Percentiles rank a stretch among this genome's conserved stretches.
phyloP scores from a whole-genome alignment of 2,888 invertebrate species.

The Caenorhabditis sulstoni region DNA sequence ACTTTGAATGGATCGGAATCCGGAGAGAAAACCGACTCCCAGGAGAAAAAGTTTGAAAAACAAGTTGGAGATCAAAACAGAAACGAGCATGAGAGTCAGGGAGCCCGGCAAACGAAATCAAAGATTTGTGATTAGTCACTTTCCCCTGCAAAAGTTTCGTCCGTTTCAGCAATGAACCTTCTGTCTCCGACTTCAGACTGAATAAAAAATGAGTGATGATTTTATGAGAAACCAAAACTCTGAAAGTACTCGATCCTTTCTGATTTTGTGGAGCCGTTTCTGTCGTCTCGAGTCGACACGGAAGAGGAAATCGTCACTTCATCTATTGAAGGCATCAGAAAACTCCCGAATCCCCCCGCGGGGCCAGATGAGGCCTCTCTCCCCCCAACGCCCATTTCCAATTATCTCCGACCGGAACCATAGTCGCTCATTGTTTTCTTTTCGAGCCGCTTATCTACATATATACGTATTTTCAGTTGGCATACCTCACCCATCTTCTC shows the following conservation, averaged over 20 bases:
- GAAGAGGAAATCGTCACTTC: too few species aligned
- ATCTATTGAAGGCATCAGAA: too few species aligned
- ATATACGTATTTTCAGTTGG: not conserved
- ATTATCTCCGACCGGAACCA: constrained; percentile 15
- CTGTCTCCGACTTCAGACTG: too few species aligned
- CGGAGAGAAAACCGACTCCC: not conserved
- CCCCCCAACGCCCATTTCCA: constrained; percentile 10
- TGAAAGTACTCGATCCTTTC: too few species aligned
- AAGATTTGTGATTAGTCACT: not conserved
- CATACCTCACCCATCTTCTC: not conserved
- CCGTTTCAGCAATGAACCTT: not conserved
- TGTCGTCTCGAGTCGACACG: too few species aligned
- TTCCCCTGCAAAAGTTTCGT: not conserved
- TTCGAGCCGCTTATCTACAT: not conserved
- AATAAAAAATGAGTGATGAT: too few species aligned
- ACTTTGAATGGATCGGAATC: not conserved
- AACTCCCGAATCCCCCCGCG: not conserved
- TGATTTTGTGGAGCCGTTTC: too few species aligned
- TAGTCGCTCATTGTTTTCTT: constrained; percentile 3
- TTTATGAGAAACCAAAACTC: too few species aligned
- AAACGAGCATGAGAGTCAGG: too few species aligned
- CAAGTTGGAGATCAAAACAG: too few species aligned
- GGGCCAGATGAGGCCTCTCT: not conserved
- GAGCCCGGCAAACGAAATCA: too few species aligned
- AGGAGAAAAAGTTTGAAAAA: not conserved